Base-by-base conservation (phyloP, 30 jellyfish, hydroid and myxozoan genomes). In the Cassiopea andromeda region DNA sequence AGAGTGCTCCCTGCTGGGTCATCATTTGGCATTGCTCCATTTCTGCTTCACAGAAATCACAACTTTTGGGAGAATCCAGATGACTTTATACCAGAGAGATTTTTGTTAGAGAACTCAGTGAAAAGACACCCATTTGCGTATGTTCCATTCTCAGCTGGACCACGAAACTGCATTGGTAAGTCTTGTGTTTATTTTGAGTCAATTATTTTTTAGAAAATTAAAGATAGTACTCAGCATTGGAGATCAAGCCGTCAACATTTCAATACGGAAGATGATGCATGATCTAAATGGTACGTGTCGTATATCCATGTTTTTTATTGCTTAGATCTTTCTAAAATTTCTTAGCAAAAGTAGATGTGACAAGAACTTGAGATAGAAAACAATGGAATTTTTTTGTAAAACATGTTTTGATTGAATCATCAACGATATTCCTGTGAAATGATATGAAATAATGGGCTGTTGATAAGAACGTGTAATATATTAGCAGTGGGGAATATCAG, bases 61-160 rank as follows among this genome's bases (percentile, higher is more conserved):
- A 93, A 87, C 14, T 18, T 78, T 59, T 95, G 99, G 99, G 93
- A 88, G 1, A 84, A 95, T 50, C 98, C 96, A 12, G 78, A 70
- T 50, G 92, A 84, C 38, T 95, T 95, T 77, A 84, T 73, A 43
- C 99, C 99, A 44, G 99, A 95, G 49, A 83, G 99, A 69, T 95
- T 95, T 87, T 64, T 83, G 68, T 70, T 88, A 10, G 98, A 87
- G 69, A 89, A 95, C 60, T 74, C 85, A 13, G 45, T 64, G 10
- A 82, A 87, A 61, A 82, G 98, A 57, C 88, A 91, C 73, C 98
- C 98, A 27, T 95, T 47, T 85, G 85, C 96, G 18, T 91, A 87
- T 81, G 90, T 95, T 1, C 99, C 99, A 19, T 95, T 95, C 72
- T 95, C 99, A 4, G 99, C 99, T 60, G 99, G 99, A 44, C 94